Evolutionary conservation across 2,797 vertebrate genomes (phyloP), one percentile per base, ranked within the genome.

Genomic region (Emys orbicularis): DNA sequence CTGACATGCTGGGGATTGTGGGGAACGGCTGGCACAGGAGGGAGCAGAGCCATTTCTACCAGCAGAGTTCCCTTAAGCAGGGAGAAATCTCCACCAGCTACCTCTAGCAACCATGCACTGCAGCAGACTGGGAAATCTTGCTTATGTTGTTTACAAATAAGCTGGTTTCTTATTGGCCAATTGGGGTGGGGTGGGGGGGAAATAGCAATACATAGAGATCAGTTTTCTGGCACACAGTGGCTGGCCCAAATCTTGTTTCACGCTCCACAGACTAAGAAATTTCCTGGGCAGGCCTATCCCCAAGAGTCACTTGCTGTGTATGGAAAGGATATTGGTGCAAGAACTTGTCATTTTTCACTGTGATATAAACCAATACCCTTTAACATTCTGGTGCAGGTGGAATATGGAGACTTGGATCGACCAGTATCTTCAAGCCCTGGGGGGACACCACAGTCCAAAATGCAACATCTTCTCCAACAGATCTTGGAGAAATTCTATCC

Each of bases 401-500:
- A 99, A 97, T 98, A 99, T 4, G 99, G 99, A 3, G 99, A 99
- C 94, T 96, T 99, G 96, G 99, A 99, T 95, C 98, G 98, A 76
- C 92, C 99, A 0, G 95, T 96, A 37, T 94, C 97, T 81, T 98
- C 98, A 68, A 97, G 98, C 91, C 97, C 99, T 18, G 92, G 98
- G 7, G 94, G 97, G 61, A 97, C 98, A 92, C 96, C 97, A 31
- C 99, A 98, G 80, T 79, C 97, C 47, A 99, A 99, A 97, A 98
- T 98, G 90, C 99, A 99, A 93, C 99, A 99, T 98, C 97, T 99
- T 95, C 98, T 99, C 81, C 98, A 99, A 88, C 99, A 99, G 96
- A 98, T 98, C 56, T 97, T 99, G 57, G 99, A 99, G 90, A 99
- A 99, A 80, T 99, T 99, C 97, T 99, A 99, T 94, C 99, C 99